Evolutionary conservation across 2,888 invertebrate genomes (phyloP), one percentile per base, ranked within the genome.

Genomic region (Camponotus fellah): DNA sequence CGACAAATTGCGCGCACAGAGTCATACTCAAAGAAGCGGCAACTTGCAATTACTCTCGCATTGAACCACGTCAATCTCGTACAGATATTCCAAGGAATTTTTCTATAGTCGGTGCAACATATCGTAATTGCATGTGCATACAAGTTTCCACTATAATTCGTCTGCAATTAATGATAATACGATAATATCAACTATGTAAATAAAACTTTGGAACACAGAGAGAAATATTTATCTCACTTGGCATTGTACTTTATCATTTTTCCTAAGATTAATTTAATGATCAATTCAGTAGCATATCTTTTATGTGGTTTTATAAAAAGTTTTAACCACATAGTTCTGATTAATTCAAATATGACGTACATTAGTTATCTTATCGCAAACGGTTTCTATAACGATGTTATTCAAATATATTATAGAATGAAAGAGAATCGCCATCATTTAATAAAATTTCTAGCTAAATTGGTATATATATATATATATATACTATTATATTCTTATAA

Each of bases 281-380:
- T 43, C 14, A 64, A 75, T 62, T 46, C 46, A 21, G 75, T 53
- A 37, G 34, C 74, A 46, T 14, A 64, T 46, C 37, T 64, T 14
- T 53, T 17, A 6, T 26, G 17, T 14, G 14, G n/a, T 49, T 64
- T 64, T 10, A 34, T 46, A 21, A 53, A 53, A 49, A 32, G 40
- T 40, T 58, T 43, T 26, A 40, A 72, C 32, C 43, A 60, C n/a
- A 72, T 71, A 34, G 14, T 37, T 75, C 64, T 46, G 64, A 49
- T 64, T 37, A 53, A 65, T 12, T 37, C 75, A 76, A 43, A 49
- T 37, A 37, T 14, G 49, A 32, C 34, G 9, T 64, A 75, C 34
- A 46, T 62, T 64, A 8, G 14, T 10, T 75, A 76, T 76, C 75
- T 76, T 65, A 76, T 76, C 75, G 34, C 17, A n/a, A 14, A 17